Conservation (phyloP, 2,113 vertebrate genomes). For the Furnarius figulus region DNA sequence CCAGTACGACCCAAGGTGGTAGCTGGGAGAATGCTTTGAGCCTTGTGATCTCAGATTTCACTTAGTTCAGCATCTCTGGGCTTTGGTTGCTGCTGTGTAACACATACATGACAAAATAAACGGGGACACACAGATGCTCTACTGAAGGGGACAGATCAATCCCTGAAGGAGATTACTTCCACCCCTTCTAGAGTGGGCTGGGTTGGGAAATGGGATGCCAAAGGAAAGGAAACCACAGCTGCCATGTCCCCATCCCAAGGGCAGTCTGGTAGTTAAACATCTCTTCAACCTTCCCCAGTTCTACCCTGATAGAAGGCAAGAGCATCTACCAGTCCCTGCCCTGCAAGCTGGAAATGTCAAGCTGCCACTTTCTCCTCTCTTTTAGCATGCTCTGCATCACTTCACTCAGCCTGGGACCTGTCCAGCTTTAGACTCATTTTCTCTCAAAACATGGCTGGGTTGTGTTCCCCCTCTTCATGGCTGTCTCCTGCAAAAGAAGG, state of each 20-base stretch:
- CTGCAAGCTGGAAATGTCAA: neutral
- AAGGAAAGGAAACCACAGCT: neutral
- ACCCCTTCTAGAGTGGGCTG: neutral
- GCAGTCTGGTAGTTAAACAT: neutral
- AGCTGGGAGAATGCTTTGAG: neutral
- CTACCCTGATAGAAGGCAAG: neutral
- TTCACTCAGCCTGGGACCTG: neutral
- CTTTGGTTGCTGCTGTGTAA: neutral
- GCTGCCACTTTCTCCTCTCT: neutral
- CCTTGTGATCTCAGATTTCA: neutral
- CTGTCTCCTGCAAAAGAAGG: neutral
- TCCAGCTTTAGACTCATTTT: neutral
- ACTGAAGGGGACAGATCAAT: neutral
- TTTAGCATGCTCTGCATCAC: neutral
- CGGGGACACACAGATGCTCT: neutral
- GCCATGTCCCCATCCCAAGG: neutral
- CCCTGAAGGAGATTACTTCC: neutral
- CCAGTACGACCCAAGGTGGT: neutral
- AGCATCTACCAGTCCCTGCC: neutral
- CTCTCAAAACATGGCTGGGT: rapidly evolving
- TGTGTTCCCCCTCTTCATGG: rapidly evolving
- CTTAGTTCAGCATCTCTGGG: neutral
- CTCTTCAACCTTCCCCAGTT: neutral
- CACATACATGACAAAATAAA: neutral
- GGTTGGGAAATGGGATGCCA: neutral